Conservation (phyloP, 2,888 invertebrate genomes). For the Ophion ventricosus region DNA sequence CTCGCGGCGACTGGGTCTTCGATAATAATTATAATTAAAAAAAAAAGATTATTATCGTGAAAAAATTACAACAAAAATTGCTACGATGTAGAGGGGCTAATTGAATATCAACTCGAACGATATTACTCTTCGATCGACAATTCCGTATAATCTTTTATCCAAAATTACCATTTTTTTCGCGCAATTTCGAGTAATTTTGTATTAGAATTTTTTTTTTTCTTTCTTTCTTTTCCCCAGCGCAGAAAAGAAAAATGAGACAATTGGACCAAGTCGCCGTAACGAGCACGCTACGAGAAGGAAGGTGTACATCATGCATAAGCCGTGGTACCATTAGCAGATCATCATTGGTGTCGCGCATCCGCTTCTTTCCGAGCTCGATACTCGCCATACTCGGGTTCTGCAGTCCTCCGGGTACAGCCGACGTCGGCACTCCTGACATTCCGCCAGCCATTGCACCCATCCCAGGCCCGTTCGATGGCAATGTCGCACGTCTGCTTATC, state of each 20-base stretch:
- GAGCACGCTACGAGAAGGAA: constrained; percentile 72
- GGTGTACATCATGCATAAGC: constrained; percentile 83
- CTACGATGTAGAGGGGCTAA: no score
- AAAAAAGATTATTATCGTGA: constrained; percentile 8
- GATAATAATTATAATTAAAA: neutral
- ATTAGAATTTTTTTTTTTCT: constrained; percentile 22
- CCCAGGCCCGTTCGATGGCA: constrained; percentile 80
- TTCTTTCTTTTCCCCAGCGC: constrained; percentile 16
- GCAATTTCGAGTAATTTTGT: neutral
- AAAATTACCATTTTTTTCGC: no score
- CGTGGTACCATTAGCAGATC: constrained; percentile 97
- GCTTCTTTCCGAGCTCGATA: constrained; percentile 97
- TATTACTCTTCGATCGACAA: no score
- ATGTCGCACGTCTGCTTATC: constrained; percentile 80
- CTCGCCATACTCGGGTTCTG: constrained; percentile 88
- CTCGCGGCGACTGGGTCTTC: constrained; percentile 67
- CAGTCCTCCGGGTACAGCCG: constrained; percentile 86
- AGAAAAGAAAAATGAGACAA: constrained; percentile 59
- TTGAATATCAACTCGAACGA: no score
- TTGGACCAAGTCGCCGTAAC: constrained; percentile 56
- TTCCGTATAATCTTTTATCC: no score
- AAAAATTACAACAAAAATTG: neutral
- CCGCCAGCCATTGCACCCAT: constrained; percentile 81
- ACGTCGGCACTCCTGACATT: constrained; percentile 82
- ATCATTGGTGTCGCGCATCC: constrained; percentile 94